phyloP scores from a whole-genome alignment of 2,113 vertebrate species.

The Edolisoma coerulescens region DNA sequence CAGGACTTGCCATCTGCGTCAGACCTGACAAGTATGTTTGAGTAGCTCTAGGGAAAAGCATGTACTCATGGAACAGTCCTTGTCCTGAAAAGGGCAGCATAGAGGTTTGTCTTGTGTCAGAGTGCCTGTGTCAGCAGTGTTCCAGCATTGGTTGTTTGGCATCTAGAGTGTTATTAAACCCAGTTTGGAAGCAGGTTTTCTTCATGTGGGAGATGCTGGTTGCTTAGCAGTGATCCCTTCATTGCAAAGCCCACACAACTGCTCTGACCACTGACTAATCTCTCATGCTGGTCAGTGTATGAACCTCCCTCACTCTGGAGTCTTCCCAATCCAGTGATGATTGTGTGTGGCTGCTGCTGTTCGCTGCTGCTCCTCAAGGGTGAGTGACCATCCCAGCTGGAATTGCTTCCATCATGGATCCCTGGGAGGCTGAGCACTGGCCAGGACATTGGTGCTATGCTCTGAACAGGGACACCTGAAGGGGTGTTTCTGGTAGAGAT shows the following conservation, averaged over 20 bases:
- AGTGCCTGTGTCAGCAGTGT: background rate
- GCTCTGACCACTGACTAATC: background rate
- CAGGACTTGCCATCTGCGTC: background rate
- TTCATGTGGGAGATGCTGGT: background rate
- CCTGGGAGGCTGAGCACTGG: background rate
- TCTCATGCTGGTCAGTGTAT: fast-evolving
- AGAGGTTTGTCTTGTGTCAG: background rate
- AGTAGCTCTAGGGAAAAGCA: background rate
- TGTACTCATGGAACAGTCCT: background rate
- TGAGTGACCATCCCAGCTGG: background rate
- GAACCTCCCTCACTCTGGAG: background rate
- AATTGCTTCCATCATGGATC: background rate
- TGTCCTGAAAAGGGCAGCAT: background rate
- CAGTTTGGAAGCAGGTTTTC: background rate
- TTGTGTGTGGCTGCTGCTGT: background rate
- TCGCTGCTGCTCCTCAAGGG: background rate
- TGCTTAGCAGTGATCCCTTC: background rate
- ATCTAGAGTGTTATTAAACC: background rate
- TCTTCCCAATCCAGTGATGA: background rate
- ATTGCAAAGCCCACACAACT: background rate
- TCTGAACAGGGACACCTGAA: background rate
- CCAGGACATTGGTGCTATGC: fast-evolving
- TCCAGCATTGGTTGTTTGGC: background rate
- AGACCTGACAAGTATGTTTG: background rate
- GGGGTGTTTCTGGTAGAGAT: background rate